Evolutionary conservation across 1,140 invertebrate species (phyloP), one percentile per base, ranked within the genome.

Genomic region (Sesamia nonagrioides): DNA sequence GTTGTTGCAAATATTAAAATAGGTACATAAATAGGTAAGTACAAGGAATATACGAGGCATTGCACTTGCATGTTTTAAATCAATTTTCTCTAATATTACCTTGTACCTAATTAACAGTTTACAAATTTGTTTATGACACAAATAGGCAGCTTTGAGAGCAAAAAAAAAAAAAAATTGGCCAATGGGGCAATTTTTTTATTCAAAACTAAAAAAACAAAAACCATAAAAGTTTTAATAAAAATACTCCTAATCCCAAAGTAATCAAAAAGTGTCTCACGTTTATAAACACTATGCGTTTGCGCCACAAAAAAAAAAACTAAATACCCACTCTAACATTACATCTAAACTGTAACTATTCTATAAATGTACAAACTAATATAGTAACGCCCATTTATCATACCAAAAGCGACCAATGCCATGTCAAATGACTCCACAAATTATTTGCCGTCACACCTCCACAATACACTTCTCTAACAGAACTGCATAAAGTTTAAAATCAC

Each of bases 341-440:
- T 13, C 79, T 80, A 83, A 91, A 84, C 86, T 85, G 82, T 84
- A 90, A 91, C 87, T 86, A 90, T 86, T 89, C 82, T 74, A 81
- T 79, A 88, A 90, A 91, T 84, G 83, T 85, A 86, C 84, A 82
- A 89, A 91, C 89, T 87, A 88, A 86, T 86, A 75, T 81, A 86
- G 84, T 80, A 73, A 91, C 92, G 92, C 91, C 92, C 92, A 94
- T 94, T 89, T 90, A 89, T 92, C 88, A 89, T 86, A 89, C 92
- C 83, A 92, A 94, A 92, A 90, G 79, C 87, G 78, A 92, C 91
- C 92, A 94, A 94, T 94, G 88, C 91, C 88, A 92, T 88, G 88
- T 90, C 86, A 86, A 87, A 86, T 80, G 76, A 84, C 75, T 83
- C 84, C 6, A 69, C 50, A 82, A 76, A 60, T 56, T 35, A 68